These are phyloP conservation scores for Antedon mediterranea DNA, from an alignment of 53 echinoderm and acorn worm species.

Conservation along the genomic window DNA sequence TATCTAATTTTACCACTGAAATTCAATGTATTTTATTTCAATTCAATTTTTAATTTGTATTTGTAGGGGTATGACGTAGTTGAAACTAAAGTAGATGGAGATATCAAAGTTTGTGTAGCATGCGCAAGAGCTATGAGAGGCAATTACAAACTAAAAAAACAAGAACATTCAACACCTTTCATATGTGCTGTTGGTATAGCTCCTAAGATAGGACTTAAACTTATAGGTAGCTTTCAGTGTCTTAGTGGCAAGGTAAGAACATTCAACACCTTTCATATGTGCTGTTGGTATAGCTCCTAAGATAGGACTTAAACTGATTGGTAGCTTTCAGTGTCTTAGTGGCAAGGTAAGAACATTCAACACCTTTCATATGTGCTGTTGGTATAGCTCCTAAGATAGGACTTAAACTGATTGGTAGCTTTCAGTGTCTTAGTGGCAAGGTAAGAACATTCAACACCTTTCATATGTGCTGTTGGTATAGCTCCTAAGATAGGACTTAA, in stretches of 20 bases:
- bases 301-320: slow-evolving; percentile 47
- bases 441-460: slow-evolving; percentile 44
- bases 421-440: slow-evolving; percentile 92
- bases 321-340: slow-evolving; percentile 81
- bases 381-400: slow-evolving; percentile 53
- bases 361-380: slow-evolving; percentile 54
- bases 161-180: slow-evolving; percentile 40
- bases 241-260: slow-evolving; percentile 81
- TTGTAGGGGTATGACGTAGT: slow-evolving; percentile 49
- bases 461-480: slow-evolving; percentile 53
- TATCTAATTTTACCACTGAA: neutral
- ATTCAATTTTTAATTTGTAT: neutral
- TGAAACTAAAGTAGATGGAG: slow-evolving; percentile 27
- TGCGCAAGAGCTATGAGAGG: slow-evolving; percentile 76
- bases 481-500: slow-evolving; percentile 48
- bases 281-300: slow-evolving; percentile 48
- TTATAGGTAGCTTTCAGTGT: slow-evolving; percentile 82
- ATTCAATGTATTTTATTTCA: too few species aligned
- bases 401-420: slow-evolving; percentile 52
- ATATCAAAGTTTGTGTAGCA: slow-evolving; percentile 50
- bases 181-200: slow-evolving; percentile 55
- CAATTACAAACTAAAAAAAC: slow-evolving; percentile 46
- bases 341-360: slow-evolving; percentile 66
- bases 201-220: slow-evolving; percentile 42
- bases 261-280: slow-evolving; percentile 46